phyloP scores from a whole-genome alignment of 2,113 vertebrate genomes.

The Ellobius talpinus region DNA sequence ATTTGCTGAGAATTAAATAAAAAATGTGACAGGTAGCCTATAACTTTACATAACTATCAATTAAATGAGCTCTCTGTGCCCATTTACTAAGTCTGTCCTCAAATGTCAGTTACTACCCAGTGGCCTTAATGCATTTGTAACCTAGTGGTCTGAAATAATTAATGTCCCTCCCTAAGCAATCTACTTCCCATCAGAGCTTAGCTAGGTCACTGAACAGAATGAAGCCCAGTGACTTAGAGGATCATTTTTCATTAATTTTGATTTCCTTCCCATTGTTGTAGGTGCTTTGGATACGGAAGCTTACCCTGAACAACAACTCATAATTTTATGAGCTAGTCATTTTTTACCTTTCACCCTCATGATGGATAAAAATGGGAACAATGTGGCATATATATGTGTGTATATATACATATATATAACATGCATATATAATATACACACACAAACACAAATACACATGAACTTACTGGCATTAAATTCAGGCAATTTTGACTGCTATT shows the following conservation, averaged over 20 bases:
- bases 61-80: conserved; percentile 30
- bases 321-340: conserved; percentile 14
- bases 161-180: conserved; percentile 36
- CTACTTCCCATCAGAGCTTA: conserved; percentile 33
- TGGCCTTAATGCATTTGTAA: conserved; percentile 52
- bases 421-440: not conserved
- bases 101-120: conserved; percentile 50
- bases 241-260: conserved; percentile 66
- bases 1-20: conserved; percentile 52
- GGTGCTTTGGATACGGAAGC: conserved; percentile 49
- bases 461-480: not conserved
- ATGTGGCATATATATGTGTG: not conserved
- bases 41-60: conserved; percentile 60
- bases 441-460: not conserved
- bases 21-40: conserved; percentile 54
- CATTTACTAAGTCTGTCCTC: conserved; percentile 24
- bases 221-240: conserved; percentile 12
- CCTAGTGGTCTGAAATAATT: conserved; percentile 54
- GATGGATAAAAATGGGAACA: conserved; percentile 47
- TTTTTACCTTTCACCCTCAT: conserved; percentile 39
- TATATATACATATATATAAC: not conserved
- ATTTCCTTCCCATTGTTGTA: conserved; percentile 48
- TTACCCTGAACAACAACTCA: conserved; percentile 19
- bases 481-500: not conserved
- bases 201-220: not conserved